Conservation (phyloP, 2,113 vertebrate genomes). For the Coracopsis vasa region DNA sequence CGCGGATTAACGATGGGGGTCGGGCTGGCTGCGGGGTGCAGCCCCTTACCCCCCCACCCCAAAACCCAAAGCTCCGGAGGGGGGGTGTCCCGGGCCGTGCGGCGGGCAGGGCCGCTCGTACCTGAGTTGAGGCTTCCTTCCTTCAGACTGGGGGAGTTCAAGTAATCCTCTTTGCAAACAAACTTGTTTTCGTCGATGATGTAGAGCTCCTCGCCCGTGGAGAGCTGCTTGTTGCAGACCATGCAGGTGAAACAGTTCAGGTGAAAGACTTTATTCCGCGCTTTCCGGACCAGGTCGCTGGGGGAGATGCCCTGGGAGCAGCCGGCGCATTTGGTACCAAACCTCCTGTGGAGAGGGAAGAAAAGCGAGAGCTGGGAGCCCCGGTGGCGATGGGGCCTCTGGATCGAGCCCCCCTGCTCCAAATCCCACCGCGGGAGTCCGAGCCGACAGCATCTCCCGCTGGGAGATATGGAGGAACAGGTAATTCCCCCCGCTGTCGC, state of each 20-base stretch:
- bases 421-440: background rate
- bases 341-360: slow-evolving; percentile 78
- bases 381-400: background rate
- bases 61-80: background rate
- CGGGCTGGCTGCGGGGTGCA: background rate
- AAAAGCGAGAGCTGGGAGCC: background rate
- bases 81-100: background rate
- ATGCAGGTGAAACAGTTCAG: slow-evolving; percentile 99
- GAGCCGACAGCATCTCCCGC: background rate
- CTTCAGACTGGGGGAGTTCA: slow-evolving; percentile 87
- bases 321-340: slow-evolving; percentile 96
- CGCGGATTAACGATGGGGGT: background rate
- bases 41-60: background rate
- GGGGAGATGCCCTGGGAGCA: slow-evolving; percentile 96
- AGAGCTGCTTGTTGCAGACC: slow-evolving; percentile 99
- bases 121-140: slow-evolving; percentile 96
- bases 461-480: background rate
- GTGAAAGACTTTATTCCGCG: slow-evolving; percentile 94
- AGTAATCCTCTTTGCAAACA: slow-evolving; percentile 97
- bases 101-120: slow-evolving; percentile 57
- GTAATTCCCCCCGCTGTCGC: background rate
- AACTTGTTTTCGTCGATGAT: slow-evolving; percentile 98
- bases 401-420: background rate
- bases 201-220: slow-evolving; percentile 96
- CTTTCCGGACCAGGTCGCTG: slow-evolving; percentile 94